These are phyloP conservation scores for Engystomops pustulosus DNA, from an alignment of 2,113 vertebrate species.

Conservation along the genomic window DNA sequence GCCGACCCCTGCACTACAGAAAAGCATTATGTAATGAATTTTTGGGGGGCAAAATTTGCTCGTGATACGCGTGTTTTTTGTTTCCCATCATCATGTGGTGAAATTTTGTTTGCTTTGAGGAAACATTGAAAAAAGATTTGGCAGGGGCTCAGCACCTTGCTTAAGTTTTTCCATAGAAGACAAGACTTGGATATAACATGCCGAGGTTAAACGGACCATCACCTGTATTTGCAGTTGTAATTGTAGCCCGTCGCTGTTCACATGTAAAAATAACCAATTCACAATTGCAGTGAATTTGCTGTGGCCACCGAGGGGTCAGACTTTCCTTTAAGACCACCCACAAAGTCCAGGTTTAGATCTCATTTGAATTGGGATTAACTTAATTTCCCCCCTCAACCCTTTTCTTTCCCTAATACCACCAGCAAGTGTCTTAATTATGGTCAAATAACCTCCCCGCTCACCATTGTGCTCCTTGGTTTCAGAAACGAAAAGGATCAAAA, in stretches of 20 bases:
- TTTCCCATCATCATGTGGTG: too few species aligned
- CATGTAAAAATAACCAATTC: not conserved
- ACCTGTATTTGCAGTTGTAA: not conserved
- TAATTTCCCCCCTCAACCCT: not conserved
- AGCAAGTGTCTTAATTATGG: constrained; percentile 17
- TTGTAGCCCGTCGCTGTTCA: not conserved
- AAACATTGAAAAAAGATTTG: too few species aligned
- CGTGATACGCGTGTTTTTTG: too few species aligned
- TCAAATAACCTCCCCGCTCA: not conserved
- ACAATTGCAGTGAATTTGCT: not conserved
- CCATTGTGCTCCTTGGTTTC: not conserved
- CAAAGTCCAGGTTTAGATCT: not conserved
- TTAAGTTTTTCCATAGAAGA: too few species aligned
- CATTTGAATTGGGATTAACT: constrained; percentile 34
- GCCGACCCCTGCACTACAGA: too few species aligned
- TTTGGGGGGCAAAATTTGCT: too few species aligned
- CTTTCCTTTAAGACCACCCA: constrained; percentile 35
- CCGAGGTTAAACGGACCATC: not conserved
- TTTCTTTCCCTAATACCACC: constrained; percentile 4
- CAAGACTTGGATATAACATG: not conserved
- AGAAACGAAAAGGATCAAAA: not conserved
- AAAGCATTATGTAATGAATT: too few species aligned
- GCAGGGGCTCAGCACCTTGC: too few species aligned
- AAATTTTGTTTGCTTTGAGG: too few species aligned
- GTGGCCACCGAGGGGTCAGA: not conserved